Evolutionary conservation across 1,140 invertebrate species (phyloP).

Genomic region (Eufriesea mexicana): DNA sequence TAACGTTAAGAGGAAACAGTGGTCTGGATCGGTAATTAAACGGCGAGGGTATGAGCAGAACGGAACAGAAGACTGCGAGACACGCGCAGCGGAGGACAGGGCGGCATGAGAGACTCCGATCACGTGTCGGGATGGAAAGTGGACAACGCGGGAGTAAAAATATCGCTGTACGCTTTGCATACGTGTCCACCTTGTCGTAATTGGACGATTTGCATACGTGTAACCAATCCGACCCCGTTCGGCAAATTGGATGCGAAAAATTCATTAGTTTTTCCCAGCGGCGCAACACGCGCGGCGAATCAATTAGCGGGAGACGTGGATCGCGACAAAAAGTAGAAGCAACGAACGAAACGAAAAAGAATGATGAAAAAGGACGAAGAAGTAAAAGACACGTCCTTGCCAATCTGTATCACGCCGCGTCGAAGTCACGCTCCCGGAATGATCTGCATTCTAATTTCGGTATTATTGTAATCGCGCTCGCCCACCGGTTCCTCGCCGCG

Average conservation of each 20-base stretch:
- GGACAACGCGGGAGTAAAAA: not conserved
- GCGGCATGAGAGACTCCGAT: not conserved
- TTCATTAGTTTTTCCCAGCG: conserved; percentile 5
- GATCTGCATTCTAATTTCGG: conserved; percentile 6
- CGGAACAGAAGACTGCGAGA: not conserved
- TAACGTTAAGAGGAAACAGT: conserved; percentile 62
- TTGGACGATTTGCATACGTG: not conserved
- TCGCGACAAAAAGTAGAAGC: not conserved
- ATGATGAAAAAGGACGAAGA: not conserved
- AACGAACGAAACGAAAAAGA: not conserved
- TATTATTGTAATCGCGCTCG: not conserved
- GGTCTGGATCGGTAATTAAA: conserved; percentile 56
- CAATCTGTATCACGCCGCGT: not conserved
- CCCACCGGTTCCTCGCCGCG: not conserved
- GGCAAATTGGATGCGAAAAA: not conserved
- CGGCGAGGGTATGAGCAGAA: conserved; percentile 13
- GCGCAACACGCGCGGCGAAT: not conserved
- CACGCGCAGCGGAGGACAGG: too few species aligned
- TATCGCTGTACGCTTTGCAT: not conserved
- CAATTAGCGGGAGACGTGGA: not conserved
- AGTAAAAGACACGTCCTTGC: not conserved
- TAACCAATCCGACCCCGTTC: not conserved
- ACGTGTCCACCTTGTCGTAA: conserved; percentile 3
- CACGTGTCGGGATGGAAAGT: not conserved
- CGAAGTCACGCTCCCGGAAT: not conserved